Evolutionary conservation across 2,113 vertebrate genomes (phyloP).

Genomic region (Cyanocitta stelleri): DNA sequence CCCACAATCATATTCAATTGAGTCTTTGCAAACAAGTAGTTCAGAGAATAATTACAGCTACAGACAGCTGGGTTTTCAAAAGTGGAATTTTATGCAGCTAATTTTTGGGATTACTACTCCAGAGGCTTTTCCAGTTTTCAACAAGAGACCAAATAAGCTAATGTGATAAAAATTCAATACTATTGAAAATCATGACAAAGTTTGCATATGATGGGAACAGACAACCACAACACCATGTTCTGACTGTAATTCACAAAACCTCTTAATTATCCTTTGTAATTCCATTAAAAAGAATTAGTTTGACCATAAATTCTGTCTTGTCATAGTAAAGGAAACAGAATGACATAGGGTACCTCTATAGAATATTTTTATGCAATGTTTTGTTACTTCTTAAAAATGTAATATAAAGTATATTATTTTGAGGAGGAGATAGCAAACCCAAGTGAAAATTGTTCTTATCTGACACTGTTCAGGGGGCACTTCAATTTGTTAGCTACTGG

Average conservation of each 20-base stretch:
- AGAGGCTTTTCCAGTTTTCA: background rate
- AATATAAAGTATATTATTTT: background rate
- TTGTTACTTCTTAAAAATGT: background rate
- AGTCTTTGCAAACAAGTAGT: constrained; percentile 5
- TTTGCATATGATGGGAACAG: background rate
- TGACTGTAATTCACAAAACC: background rate
- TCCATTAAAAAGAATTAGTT: background rate
- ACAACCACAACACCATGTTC: background rate
- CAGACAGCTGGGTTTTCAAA: constrained; percentile 32
- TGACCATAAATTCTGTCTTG: background rate
- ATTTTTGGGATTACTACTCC: background rate
- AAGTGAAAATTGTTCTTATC: background rate
- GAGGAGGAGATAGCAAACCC: background rate
- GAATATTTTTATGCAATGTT: background rate
- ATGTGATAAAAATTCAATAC: background rate
- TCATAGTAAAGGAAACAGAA: background rate
- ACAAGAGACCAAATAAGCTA: background rate
- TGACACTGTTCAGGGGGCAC: background rate
- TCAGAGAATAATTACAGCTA: constrained; percentile 7
- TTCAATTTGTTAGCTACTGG: background rate
- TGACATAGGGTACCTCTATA: background rate
- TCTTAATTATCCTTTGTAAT: background rate
- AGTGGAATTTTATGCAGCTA: background rate
- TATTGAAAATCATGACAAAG: background rate
- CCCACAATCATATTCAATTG: background rate